A percentile compares a stretch with the other conserved stretches of the same genome.
These are phyloP conservation scores for Panorpa germanica DNA, from an alignment of 2,888 invertebrate genomes.

Conservation along the genomic window DNA sequence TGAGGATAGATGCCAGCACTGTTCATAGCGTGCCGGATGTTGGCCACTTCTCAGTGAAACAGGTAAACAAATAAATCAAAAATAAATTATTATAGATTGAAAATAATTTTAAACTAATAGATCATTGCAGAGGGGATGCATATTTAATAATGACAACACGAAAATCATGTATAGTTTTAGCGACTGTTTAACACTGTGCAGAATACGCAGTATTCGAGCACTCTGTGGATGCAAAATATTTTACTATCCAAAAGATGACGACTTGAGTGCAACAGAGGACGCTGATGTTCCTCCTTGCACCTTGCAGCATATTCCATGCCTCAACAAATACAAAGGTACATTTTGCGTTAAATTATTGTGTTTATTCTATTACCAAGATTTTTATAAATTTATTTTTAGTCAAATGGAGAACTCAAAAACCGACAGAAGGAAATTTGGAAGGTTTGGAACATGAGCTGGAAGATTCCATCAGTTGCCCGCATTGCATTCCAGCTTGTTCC, in stretches of 20 bases:
- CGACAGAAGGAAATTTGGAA: conserved; percentile 11
- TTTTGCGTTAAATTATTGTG: not conserved
- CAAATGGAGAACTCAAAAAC: conserved; percentile 13
- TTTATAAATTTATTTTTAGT: no score
- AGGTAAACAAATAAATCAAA: no score
- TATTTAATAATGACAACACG: no score
- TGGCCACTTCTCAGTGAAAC: no score
- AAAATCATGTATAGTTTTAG: conserved; percentile 39
- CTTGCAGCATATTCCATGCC: conserved; percentile 18
- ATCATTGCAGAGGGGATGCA: no score
- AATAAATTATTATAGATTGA: no score
- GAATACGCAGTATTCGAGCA: conserved; percentile 23
- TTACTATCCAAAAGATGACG: conserved; percentile 21
- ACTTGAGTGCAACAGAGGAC: conserved; percentile 5
- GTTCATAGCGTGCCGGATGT: no score
- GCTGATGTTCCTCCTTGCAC: conserved; percentile 20
- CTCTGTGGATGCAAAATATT: conserved; percentile 33
- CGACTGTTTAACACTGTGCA: conserved; percentile 31
- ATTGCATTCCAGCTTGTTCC: conserved; percentile 31
- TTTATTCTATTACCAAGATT: no score
- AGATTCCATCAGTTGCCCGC: conserved; percentile 24
- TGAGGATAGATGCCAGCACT: no score
- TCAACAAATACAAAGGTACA: conserved; percentile 19
- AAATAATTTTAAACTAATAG: no score
- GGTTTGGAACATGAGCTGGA: conserved; percentile 24